Evolutionary conservation across 37 sponge, comb jelly and placozoan species (phyloP).

Genomic region (Chondrilla cf. caribensis): DNA sequence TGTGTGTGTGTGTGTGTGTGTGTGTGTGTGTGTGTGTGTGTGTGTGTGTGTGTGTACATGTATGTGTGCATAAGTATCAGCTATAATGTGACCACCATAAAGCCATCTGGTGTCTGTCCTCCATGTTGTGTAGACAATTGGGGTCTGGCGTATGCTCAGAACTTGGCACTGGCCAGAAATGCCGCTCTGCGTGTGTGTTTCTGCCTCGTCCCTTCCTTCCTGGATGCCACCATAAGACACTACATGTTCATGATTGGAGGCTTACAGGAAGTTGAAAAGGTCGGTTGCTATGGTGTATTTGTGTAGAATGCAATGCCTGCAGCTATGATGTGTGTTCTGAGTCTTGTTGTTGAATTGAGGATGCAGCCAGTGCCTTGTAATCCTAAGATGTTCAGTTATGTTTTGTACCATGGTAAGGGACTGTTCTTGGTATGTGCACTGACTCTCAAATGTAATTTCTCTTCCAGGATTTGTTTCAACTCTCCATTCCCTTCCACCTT

Average conservation of each 20-base stretch:
- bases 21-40: too few relatives aligned
- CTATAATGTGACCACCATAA: background rate
- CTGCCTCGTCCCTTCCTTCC: slow-evolving; percentile 32
- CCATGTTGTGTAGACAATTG: slow-evolving; percentile 15
- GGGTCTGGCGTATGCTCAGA: slow-evolving; percentile 29
- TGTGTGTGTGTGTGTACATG: too few relatives aligned
- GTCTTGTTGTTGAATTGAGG: background rate
- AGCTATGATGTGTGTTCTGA: too few relatives aligned
- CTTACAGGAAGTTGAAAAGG: slow-evolving; percentile 15
- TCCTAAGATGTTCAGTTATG: too few relatives aligned
- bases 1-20: too few relatives aligned
- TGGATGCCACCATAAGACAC: slow-evolving; percentile 28
- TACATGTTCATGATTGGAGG: slow-evolving; percentile 27
- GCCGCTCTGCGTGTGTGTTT: slow-evolving; percentile 22
- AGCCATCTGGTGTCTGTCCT: background rate
- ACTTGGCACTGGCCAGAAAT: background rate
- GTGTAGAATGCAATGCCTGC: too few relatives aligned
- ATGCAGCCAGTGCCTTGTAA: too few relatives aligned
- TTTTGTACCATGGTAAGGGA: too few relatives aligned
- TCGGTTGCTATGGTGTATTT: background rate
- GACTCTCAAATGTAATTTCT: too few relatives aligned
- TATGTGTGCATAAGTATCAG: too few relatives aligned
- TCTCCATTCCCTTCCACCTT: slow-evolving; percentile 15
- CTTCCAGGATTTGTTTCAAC: slow-evolving; percentile 8
- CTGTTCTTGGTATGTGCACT: too few relatives aligned